Evolutionary conservation across 2,113 vertebrate species (phyloP), one percentile per base, ranked within the genome.

Genomic region (Blennius ocellaris): DNA sequence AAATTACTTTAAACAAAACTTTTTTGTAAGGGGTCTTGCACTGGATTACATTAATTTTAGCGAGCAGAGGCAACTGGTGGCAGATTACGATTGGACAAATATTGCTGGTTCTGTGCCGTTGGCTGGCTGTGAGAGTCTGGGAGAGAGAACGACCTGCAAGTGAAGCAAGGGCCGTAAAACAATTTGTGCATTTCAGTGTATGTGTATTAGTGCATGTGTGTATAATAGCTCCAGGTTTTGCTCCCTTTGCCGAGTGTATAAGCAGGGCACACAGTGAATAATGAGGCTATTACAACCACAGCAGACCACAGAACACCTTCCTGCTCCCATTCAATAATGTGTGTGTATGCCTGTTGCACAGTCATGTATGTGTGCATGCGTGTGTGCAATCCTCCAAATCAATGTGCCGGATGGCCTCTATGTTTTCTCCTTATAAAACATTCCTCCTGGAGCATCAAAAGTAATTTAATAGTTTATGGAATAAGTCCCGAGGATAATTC

Each of bases 231-330:
- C 80, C 51, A 67, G 67, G 1, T 56, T 85, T 80, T 64, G 48
- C 74, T 87, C 73, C 38, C 66, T 77, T 67, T 82, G 71, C 74
- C 74, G 78, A 58, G 73, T 74, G 79, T 79, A 81, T 84, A 81
- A 83, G 81, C 75, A 66, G 67, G 69, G 70, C 58, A 64, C 70
- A 81, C 63, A 49, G 78, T 90, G 89, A 92, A 88, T 89, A 90
- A 92, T 90, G 89, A 88, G 86, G 77, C 83, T 87, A 89, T 90
- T 89, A 89, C 51, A 77, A 80, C 87, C 83, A 78, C 85, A 80
- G 63, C 79, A 80, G 76, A 84, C 65, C 63, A 74, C 71, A 72
- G 67, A 76, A 73, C 58, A 76, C 58, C 10, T 53, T 30, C 69
- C 75, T 89, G 82, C 59, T 78, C 73, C 79, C 67, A 86, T 81